Conservation (phyloP, 1,140 invertebrate species). For the Penaeus japonicus region DNA sequence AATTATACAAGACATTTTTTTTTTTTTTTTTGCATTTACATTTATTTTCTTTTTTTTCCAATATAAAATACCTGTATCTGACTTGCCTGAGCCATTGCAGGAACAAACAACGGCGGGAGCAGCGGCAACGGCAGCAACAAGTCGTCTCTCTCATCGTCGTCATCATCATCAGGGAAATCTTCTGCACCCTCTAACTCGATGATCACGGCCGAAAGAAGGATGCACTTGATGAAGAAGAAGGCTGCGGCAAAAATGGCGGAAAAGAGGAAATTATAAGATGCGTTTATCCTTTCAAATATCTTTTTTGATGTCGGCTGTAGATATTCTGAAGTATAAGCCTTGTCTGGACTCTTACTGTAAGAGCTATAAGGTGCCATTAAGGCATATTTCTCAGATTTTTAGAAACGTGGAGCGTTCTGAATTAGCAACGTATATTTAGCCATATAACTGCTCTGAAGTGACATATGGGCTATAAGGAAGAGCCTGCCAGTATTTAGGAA, state of each 20-base stretch:
- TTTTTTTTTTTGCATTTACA: too few relatives aligned
- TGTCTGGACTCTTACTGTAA: too few relatives aligned
- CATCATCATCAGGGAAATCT: conserved; percentile 31
- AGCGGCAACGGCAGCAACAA: conserved; percentile 58
- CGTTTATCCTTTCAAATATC: not conserved
- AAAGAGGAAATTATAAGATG: conserved; percentile 63
- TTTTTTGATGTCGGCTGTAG: not conserved
- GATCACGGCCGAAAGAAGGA: conserved; percentile 78
- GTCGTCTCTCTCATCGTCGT: conserved; percentile 62
- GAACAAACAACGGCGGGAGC: conserved; percentile 55
- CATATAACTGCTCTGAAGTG: too few relatives aligned
- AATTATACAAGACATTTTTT: too few relatives aligned
- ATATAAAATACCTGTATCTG: not conserved
- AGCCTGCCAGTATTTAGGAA: too few relatives aligned
- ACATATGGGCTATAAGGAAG: too few relatives aligned
- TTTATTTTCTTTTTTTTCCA: too few relatives aligned
- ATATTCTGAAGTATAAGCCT: not conserved
- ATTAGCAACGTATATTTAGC: too few relatives aligned
- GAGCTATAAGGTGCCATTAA: too few relatives aligned
- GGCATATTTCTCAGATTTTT: too few relatives aligned
- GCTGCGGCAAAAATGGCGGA: conserved; percentile 71
- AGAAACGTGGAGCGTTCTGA: too few relatives aligned
- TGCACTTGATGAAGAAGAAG: conserved; percentile 86
- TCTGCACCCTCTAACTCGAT: conserved; percentile 62
- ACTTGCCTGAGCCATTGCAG: conserved; percentile 59